phyloP scores from a whole-genome alignment of 2,888 invertebrate genomes.

The Diaperis boleti region DNA sequence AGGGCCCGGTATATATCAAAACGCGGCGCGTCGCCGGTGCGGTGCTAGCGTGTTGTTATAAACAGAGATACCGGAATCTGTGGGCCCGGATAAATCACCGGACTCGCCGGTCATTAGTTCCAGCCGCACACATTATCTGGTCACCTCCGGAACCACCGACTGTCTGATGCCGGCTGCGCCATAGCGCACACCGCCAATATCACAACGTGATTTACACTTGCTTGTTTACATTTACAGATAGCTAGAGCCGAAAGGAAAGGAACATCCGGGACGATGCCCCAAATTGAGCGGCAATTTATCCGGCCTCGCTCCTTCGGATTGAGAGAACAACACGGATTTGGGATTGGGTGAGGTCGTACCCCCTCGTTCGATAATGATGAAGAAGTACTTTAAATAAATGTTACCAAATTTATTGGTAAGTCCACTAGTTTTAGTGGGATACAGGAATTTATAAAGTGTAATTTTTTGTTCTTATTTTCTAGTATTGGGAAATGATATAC shows the following conservation, averaged over 20 bases:
- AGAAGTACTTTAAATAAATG: too few species aligned
- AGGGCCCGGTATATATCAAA: conserved; percentile 64
- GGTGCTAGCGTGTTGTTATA: conserved; percentile 53
- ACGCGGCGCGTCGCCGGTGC: conserved; percentile 53
- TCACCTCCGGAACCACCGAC: conserved; percentile 60
- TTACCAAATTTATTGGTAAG: too few species aligned
- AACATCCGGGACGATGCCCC: too few species aligned
- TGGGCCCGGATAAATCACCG: conserved; percentile 65
- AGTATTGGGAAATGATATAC: too few species aligned
- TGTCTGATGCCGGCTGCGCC: conserved; percentile 38
- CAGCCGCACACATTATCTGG: conserved; percentile 64
- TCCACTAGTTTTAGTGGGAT: too few species aligned
- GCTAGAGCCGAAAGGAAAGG: conserved; percentile 1
- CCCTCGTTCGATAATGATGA: too few species aligned
- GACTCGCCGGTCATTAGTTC: conserved; percentile 66
- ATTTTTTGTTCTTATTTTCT: too few species aligned
- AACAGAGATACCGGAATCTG: conserved; percentile 63
- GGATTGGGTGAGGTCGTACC: too few species aligned
- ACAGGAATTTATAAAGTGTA: too few species aligned
- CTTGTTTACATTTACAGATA: conserved; percentile 38
- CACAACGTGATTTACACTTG: conserved; percentile 38
- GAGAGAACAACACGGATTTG: too few species aligned
- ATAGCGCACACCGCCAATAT: conserved; percentile 37
- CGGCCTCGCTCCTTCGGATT: too few species aligned
- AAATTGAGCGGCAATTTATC: too few species aligned